Conservation (phyloP, 2,888 invertebrate species). For the Toxonevra muliebris region DNA sequence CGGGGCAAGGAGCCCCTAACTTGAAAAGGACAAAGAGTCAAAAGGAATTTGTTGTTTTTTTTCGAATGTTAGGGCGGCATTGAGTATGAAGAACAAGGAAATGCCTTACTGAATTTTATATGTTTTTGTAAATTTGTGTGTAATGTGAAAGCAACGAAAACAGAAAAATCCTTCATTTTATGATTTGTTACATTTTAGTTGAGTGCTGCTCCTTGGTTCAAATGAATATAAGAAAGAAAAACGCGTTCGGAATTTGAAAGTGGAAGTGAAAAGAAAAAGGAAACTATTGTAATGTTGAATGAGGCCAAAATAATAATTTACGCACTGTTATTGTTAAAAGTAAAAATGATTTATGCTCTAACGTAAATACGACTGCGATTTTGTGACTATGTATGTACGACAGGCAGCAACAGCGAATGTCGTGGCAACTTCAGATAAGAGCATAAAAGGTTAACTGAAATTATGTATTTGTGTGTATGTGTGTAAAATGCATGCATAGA, state of each 20-base stretch:
- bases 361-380: background rate
- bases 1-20: background rate
- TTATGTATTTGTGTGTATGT: background rate
- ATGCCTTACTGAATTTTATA: background rate
- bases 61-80: background rate
- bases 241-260: background rate
- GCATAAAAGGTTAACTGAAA: background rate
- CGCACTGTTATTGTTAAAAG: conserved; percentile 6
- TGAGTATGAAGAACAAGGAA: background rate
- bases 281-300: conserved; percentile 14
- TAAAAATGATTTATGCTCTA: conserved; percentile 16
- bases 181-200: conserved; percentile 15
- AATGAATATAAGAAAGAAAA: background rate
- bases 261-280: background rate
- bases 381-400: background rate
- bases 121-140: background rate
- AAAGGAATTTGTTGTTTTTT: background rate
- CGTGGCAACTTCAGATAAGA: background rate
- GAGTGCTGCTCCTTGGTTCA: background rate
- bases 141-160: background rate
- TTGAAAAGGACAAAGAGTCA: background rate
- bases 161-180: background rate
- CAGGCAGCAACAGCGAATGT: too few species aligned
- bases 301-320: conserved; percentile 25
- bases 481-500: background rate